Evolutionary conservation across 2,888 invertebrate genomes (phyloP).

Genomic region (Heteropelma amictum): DNA sequence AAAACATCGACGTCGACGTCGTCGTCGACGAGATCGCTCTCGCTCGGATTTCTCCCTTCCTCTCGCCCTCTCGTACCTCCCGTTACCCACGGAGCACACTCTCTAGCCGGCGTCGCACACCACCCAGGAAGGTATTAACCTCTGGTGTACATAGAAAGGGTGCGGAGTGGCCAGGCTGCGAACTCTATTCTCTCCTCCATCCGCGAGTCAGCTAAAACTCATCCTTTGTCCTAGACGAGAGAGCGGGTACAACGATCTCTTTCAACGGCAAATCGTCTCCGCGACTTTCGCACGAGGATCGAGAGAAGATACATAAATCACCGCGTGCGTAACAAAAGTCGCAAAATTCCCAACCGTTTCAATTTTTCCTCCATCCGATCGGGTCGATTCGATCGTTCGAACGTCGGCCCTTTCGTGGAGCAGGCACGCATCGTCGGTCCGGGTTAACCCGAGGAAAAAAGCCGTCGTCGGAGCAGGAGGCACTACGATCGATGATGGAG

Average conservation of each 20-base stretch:
- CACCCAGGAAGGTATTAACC: constrained; percentile 53
- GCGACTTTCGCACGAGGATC: no score
- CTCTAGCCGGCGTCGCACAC: constrained; percentile 10
- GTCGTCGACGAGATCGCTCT: constrained; percentile 46
- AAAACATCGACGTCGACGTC: constrained; percentile 43
- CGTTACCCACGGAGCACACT: background rate
- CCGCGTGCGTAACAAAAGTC: background rate
- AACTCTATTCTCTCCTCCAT: constrained; percentile 26
- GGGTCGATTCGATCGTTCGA: no score
- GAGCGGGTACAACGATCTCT: constrained; percentile 38
- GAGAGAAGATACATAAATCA: background rate
- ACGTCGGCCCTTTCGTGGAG: no score
- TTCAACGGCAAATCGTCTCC: constrained; percentile 19
- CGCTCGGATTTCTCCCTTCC: constrained; percentile 27
- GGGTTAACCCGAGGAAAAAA: no score
- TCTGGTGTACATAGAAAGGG: constrained; percentile 44
- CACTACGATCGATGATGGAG: constrained; percentile 19
- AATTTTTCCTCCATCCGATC: no score
- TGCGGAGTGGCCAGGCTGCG: constrained; percentile 24
- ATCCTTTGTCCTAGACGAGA: constrained; percentile 2
- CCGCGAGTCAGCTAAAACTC: constrained; percentile 4
- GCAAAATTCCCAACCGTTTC: no score
- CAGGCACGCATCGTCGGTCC: no score
- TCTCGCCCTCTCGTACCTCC: background rate
- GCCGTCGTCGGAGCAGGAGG: no score